Percentiles rank a stretch among this genome's conserved stretches.
Conservation (phyloP, 2,797 vertebrate genomes). For the Esox masquinongy region DNA sequence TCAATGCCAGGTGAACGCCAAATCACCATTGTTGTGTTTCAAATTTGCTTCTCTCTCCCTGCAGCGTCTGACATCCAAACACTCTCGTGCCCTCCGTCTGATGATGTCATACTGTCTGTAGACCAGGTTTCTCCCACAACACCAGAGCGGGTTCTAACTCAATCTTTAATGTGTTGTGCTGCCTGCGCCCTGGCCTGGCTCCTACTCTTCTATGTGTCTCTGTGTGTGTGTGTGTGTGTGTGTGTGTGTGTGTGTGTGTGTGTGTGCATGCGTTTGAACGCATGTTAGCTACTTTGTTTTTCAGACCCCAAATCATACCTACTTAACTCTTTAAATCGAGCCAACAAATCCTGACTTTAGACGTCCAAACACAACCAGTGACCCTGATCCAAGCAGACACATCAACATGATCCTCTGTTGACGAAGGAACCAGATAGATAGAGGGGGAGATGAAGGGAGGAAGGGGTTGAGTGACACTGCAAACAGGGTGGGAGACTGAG, state of each 20-base stretch:
- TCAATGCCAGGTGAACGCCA: too few species aligned
- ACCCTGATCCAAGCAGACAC: not conserved
- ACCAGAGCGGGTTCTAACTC: slow-evolving; percentile 12
- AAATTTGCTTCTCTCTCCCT: slow-evolving; percentile 26
- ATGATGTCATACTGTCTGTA: slow-evolving; percentile 54
- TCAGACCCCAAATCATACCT: not conserved
- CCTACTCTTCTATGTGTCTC: not conserved
- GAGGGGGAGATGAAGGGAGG: slow-evolving; percentile 7
- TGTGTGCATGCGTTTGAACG: not conserved
- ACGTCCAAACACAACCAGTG: not conserved
- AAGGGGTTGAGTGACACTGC: not conserved
- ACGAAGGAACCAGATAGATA: not conserved
- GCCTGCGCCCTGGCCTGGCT: slow-evolving; percentile 35
- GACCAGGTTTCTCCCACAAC: slow-evolving; percentile 48
- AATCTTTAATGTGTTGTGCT: slow-evolving; percentile 56
- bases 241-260: not conserved
- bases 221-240: not conserved
- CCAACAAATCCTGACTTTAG: not conserved
- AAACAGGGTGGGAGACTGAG: not conserved
- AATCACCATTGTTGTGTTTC: too few species aligned
- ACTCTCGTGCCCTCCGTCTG: slow-evolving; percentile 41
- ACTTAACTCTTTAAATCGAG: not conserved
- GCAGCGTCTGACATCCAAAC: slow-evolving; percentile 30
- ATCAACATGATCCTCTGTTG: not conserved
- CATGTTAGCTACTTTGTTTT: not conserved